Evolutionary conservation across 2,888 invertebrate genomes (phyloP), one percentile per base, ranked within the genome.

Genomic region (Atherix ibis): DNA sequence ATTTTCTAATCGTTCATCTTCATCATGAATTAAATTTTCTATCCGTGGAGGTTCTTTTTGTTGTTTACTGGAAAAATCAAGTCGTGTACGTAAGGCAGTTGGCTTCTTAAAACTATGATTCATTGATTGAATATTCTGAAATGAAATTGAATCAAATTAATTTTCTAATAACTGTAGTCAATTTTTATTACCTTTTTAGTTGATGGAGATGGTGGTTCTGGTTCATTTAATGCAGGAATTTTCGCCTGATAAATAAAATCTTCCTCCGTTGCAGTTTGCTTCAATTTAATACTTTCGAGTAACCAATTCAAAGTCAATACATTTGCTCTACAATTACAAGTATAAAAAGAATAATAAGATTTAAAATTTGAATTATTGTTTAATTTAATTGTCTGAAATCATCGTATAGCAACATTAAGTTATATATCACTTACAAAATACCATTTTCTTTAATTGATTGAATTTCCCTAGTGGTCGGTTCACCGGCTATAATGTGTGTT

Each of bases 401-500:
- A n/a, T n/a, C n/a, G n/a, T n/a, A n/a, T n/a, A n/a, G n/a, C n/a
- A n/a, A n/a, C n/a, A n/a, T n/a, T n/a, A n/a, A n/a, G n/a, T n/a
- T n/a, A n/a, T n/a, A n/a, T n/a, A 48, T 48, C 3, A 43, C 48
- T 30, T 37, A 34, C 30, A 40, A 27, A 1, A 53, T 34, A 0
- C 48, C 51, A 16, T 53, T 49, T 4, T 39, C 40, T 32, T 53
- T 49, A 50, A 58, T 54, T 34, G 47, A 30, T 3, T 64, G 62
- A 1, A 68, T 51, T 44, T 73, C 72, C 3, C 48, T 48, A 18
- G 61, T 57, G 6, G 63, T 53, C 5, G 66, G 54, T 40, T 76
- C 71, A 1, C 76, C 80, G 3, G 82, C 69, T 22, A 89, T 71
- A 3, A 83, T 73, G 59, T 92, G 92, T 2, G 88, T 83, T 3